Base-by-base conservation (phyloP, 37 sponge, comb jelly and placozoan genomes). In the Dysidea cf. avara region DNA sequence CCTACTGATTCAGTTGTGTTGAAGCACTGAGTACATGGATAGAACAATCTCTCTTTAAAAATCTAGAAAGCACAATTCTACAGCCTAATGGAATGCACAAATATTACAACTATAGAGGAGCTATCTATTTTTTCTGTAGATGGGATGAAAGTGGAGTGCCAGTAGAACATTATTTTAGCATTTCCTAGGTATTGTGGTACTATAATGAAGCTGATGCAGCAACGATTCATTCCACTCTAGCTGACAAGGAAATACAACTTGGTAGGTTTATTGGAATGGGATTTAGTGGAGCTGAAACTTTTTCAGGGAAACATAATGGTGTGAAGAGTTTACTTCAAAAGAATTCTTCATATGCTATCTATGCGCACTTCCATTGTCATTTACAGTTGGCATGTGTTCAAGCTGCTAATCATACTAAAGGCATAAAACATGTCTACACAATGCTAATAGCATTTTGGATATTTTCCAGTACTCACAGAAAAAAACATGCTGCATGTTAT, bases 241-340 rank as follows among this genome's bases (percentile, higher is more conserved):
- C n/a, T n/a, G n/a, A 81, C 40, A 77, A 77, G 53, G 71, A 68
- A 33, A 32, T 77, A 26, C 79, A 77, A 21, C 29, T 77, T 3
- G 37, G 47, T 20, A 75, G 28, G 31, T 29, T 77, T 30, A 43
- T 76, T 11, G 87, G 87, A 52, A 58, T 79, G 70, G 82, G 81
- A 36, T 88, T 78, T 57, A 71, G 81, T 87, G 81, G 87, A 75
- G 82, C 77, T 71, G 57, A 57, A 14, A 81, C 87, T 40, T 87
- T 81, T 46, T 80, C 82, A 26, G 87, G 87, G 22, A 69, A 21
- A 31, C 39, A 69, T 21, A 77, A 46, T 60, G 87, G 72, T 21
- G 71, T 81, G 35, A 76, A 81, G 50, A 46, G 40, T 50, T 17
- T 43, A 67, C 22, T 74, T 20, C 74, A 71, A 32, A 60, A 40